Evolutionary conservation across 1,140 invertebrate genomes (phyloP).

Genomic region (Cydia pomonella): DNA sequence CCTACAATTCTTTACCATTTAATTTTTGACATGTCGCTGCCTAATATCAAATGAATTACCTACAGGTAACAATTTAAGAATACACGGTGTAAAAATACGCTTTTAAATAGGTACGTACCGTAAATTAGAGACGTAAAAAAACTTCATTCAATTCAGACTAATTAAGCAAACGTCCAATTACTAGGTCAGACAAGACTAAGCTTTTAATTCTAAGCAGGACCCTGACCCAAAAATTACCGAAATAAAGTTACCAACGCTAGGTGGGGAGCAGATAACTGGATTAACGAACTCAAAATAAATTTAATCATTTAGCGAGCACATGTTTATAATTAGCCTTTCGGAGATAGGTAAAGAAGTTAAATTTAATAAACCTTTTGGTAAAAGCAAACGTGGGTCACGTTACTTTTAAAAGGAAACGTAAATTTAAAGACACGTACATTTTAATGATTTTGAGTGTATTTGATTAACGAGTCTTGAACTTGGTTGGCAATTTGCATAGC

Average conservation of each 20-base stretch:
- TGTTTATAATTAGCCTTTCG: neutral
- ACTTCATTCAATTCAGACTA: neutral
- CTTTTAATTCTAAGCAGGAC: slow-evolving; percentile 5
- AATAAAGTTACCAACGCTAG: neutral
- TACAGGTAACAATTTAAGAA: too few relatives aligned
- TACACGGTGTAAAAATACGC: too few relatives aligned
- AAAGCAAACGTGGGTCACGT: slow-evolving; percentile 39
- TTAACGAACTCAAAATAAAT: neutral
- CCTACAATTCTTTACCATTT: too few relatives aligned
- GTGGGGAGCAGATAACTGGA: slow-evolving; percentile 7
- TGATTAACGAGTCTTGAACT: too few relatives aligned
- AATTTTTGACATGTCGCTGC: too few relatives aligned
- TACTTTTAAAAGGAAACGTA: slow-evolving; percentile 35
- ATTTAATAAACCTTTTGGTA: slow-evolving; percentile 10
- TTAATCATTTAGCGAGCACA: neutral
- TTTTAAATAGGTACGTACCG: too few relatives aligned
- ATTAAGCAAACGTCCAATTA: neutral
- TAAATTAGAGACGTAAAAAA: neutral
- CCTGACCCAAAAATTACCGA: slow-evolving; percentile 3
- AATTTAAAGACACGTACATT: neutral
- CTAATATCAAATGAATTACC: too few relatives aligned
- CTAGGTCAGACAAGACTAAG: neutral
- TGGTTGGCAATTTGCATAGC: too few relatives aligned
- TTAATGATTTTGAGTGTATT: neutral
- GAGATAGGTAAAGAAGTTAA: neutral